Evolutionary conservation across 2,113 vertebrate species (phyloP), one percentile per base, ranked within the genome.

Genomic region (Onychostoma macrolepis): DNA sequence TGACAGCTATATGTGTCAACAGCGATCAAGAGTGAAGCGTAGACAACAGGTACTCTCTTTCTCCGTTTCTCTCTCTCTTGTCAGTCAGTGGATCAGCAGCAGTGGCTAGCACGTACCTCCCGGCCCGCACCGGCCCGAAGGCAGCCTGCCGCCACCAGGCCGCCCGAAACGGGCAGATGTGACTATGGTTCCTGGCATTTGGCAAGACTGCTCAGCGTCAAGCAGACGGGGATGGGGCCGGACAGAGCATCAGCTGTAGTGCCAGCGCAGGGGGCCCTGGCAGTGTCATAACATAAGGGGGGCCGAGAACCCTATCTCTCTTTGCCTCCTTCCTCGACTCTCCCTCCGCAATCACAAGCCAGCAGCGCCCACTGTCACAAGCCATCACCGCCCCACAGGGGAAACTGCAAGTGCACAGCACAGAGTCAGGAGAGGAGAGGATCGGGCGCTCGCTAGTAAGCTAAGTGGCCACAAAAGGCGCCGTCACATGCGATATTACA

Each of bases 201-300:
- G 96, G 96, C 96, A 97, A 94, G 94, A 97, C 93, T 89, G 89
- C 93, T 97, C 95, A 96, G 94, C 95, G 93, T 97, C 96, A 96
- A 91, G 91, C 93, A 93, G 96, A 95, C 94, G 92, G 91, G 95
- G 94, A 97, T 95, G 91, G 88, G 93, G 92, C 94, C 90, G 92
- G 96, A 97, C 96, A 97, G 96, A 95, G 95, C 95, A 94, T 96
- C 96, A 97, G 96, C 96, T 97, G 96, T 92, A 93, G 93, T 87
- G 53, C 83, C 11, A 87, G 91, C 79, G 89, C 80, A 92, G 91
- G 84, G 89, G 69, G 94, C 94, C 92, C 95, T 95, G 93, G 81
- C 90, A 89, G 93, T 95, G 96, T 96, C 95, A 95, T 0, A 74
- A 89, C 88, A 92, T 92, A 38, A 69, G 91, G 86, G 92, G 72